Base-by-base conservation (phyloP, 1,140 invertebrate species). In the Rhopalosiphum maidis region DNA sequence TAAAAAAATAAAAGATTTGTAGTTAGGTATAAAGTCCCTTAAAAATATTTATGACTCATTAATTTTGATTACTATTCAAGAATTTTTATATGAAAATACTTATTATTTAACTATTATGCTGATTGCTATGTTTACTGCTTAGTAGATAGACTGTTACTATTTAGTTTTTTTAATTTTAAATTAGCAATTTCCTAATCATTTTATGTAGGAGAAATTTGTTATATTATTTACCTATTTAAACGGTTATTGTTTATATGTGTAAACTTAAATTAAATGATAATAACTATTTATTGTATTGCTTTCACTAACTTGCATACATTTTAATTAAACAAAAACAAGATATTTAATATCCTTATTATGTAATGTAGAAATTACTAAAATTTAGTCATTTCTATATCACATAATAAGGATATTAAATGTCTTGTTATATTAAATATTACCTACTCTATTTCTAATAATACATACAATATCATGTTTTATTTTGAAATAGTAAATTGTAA, bases 81-180 rank as follows among this genome's bases (percentile, higher is more conserved):
- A 77, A 77, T 77, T 37, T 35, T 83, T 83, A 37, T 37, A 37
- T 82, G 7, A 82, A 82, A 82, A 82, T 82, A 22, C n/a, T 5
- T 37, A 82, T 82, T 35, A 37, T 82, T 83, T 37, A 83, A 37
- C 35, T 83, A 83, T 83, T 83, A 23, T 2, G 35, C 18, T 83
- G 77, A 30, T 83, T 43, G 37, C 7, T 35, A 23, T 83, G 2
- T 41, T 85, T 43, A 85, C 37, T 85, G 23, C 1, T 85, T 5
- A 9, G 23, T 43, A 23, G 37, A 11, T n/a, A 0, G 1, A 77
- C 0, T 15, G n/a, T 77, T 77, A n/a, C 4, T 43, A 43, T 85
- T 25, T 11, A 23, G 23, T 41, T 43, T 85, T 83, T 85, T 85
- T 22, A 87, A 87, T 85, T 83, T 85, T 85, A n/a, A 87, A 87